These are phyloP conservation scores for Rhopalosiphum padi DNA, from an alignment of 1,140 invertebrate genomes.

Conservation along the genomic window DNA sequence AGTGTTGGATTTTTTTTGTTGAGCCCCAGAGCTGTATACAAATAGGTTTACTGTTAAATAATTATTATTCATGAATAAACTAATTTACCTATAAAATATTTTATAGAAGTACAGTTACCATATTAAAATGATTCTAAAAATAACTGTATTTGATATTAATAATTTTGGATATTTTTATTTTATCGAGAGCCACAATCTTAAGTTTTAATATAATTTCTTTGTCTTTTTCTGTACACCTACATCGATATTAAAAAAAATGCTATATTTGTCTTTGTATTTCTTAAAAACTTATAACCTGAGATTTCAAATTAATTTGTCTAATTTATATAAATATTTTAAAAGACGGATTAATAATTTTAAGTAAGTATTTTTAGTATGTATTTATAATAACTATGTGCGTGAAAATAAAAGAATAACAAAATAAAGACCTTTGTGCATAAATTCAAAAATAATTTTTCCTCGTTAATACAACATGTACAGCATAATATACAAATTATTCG, in stretches of 20 bases:
- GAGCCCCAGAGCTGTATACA: too few relatives aligned
- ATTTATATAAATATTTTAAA: background rate
- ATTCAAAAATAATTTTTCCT: background rate
- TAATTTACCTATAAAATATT: too few relatives aligned
- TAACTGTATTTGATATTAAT: background rate
- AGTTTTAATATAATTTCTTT: background rate
- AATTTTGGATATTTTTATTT: background rate
- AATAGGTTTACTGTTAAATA: too few relatives aligned
- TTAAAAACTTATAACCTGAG: background rate
- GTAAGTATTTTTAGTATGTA: background rate
- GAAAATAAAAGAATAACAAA: background rate
- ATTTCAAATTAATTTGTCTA: background rate
- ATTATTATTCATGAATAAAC: too few relatives aligned
- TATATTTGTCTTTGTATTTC: background rate
- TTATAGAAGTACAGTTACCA: too few relatives aligned
- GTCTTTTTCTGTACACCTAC: background rate
- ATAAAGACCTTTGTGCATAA: background rate
- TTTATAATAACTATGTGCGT: background rate
- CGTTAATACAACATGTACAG: background rate
- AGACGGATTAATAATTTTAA: background rate
- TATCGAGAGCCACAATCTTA: background rate
- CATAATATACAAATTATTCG: background rate
- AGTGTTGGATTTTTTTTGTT: too few relatives aligned
- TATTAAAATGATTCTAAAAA: too few relatives aligned
- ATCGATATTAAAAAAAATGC: background rate